Percentiles rank a stretch among this genome's conserved stretches.
Conservation (phyloP, 2,113 vertebrate species). For the Hemicordylus capensis region DNA sequence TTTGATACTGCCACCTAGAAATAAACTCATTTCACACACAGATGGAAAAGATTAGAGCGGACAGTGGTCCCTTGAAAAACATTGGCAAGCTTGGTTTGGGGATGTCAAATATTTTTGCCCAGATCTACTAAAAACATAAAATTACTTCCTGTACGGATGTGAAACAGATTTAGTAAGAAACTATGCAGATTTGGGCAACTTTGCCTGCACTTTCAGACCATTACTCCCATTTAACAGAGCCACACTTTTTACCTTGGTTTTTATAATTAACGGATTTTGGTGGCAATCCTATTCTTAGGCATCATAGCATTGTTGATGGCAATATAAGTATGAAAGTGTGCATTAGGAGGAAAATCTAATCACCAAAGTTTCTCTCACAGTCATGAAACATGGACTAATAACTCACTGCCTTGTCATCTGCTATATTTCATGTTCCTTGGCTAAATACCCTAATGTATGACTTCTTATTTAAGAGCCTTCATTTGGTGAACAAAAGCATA, state of each 20-base stretch:
- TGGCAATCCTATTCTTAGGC: background rate
- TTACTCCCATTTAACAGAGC: background rate
- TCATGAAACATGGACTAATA: slow-evolving; percentile 1
- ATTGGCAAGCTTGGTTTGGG: no score
- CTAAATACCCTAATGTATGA: slow-evolving; percentile 19
- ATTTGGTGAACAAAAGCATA: slow-evolving; percentile 15
- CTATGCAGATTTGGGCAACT: background rate
- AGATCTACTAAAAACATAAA: background rate
- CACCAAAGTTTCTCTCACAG: background rate
- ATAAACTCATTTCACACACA: no score
- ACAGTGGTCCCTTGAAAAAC: no score
- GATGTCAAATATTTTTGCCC: background rate
- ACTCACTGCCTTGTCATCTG: slow-evolving; percentile 17
- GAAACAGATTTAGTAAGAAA: background rate
- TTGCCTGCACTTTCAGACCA: background rate
- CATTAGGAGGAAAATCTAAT: slow-evolving; percentile 14
- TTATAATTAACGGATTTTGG: background rate
- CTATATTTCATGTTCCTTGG: slow-evolving; percentile 12
- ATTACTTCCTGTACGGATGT: background rate
- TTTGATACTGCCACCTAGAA: no score
- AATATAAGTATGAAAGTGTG: background rate
- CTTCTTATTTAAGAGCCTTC: slow-evolving; percentile 32
- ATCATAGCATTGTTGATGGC: background rate
- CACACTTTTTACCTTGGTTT: background rate
- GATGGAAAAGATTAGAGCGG: background rate